Conservation (phyloP, 2,888 invertebrate genomes). For the Tachina lurida region DNA sequence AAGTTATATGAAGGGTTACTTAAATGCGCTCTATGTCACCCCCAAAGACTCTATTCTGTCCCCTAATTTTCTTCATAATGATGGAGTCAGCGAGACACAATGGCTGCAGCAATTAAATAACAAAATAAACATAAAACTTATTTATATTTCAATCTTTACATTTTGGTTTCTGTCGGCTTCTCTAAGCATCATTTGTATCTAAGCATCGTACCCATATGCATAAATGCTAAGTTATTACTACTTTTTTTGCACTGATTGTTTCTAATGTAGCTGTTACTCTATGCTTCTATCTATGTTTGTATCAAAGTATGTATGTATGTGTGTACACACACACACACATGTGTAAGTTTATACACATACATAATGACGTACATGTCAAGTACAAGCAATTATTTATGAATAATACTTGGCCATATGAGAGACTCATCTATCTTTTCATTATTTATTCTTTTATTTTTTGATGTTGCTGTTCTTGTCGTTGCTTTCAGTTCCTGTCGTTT, state of each 20-base stretch:
- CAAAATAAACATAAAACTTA: slow-evolving; percentile 10
- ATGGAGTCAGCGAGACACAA: neutral
- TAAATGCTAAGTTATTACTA: neutral
- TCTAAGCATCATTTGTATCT: neutral
- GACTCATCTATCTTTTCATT: slow-evolving; percentile 68
- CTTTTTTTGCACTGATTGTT: slow-evolving; percentile 11
- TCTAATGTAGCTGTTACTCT: neutral
- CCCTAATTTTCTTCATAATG: no score
- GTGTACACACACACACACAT: neutral
- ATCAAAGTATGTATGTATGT: neutral
- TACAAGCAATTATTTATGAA: slow-evolving; percentile 71
- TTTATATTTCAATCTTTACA: slow-evolving; percentile 26
- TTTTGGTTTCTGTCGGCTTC: slow-evolving; percentile 20
- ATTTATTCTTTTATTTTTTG: slow-evolving; percentile 38
- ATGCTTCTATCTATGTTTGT: neutral
- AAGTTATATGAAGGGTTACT: no score
- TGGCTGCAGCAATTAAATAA: neutral
- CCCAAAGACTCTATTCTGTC: no score
- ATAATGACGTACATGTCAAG: slow-evolving; percentile 69
- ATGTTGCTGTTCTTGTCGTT: slow-evolving; percentile 29
- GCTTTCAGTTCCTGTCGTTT: slow-evolving; percentile 34
- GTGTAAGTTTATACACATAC: neutral
- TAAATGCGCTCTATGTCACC: no score
- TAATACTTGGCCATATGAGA: slow-evolving; percentile 70
- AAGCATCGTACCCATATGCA: slow-evolving; percentile 17